Evolutionary conservation across 2,797 vertebrate species (phyloP).

Genomic region (Tauraco hartlaubi): DNA sequence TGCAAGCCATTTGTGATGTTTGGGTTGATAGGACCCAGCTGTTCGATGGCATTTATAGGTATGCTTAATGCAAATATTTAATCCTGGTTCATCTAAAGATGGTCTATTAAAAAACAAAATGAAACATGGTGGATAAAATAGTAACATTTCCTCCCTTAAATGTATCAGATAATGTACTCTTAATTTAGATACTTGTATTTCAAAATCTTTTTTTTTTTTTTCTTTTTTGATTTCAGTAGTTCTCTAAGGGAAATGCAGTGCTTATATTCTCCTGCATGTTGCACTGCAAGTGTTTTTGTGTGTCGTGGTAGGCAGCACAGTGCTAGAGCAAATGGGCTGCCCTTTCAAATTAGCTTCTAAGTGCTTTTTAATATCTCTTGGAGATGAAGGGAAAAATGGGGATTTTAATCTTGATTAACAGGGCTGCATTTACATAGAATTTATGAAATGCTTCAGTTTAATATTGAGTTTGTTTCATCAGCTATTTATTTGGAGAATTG

Average conservation of each 20-base stretch:
- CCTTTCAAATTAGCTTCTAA: neutral
- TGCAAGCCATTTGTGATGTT: neutral
- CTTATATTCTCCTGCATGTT: neutral
- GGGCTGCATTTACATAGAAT: neutral
- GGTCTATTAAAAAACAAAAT: neutral
- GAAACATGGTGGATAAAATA: neutral
- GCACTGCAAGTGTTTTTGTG: neutral
- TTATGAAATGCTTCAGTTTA: neutral
- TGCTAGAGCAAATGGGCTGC: neutral
- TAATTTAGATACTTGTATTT: neutral
- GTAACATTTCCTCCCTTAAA: neutral
- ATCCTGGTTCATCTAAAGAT: neutral
- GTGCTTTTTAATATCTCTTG: neutral
- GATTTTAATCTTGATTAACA: neutral
- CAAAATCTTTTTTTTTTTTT: neutral
- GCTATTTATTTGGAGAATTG: slow-evolving; percentile 15
- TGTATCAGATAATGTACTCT: neutral
- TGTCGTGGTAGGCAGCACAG: neutral
- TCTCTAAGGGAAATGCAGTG: neutral
- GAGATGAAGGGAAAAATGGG: neutral
- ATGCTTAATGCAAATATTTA: slow-evolving; percentile 51
- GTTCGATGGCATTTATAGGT: slow-evolving; percentile 27
- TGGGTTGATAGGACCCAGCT: slow-evolving; percentile 25
- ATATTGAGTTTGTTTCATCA: slow-evolving; percentile 14
- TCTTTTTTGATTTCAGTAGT: neutral